Percentiles rank a stretch among this genome's conserved stretches.
These are phyloP conservation scores for Clamator glandarius DNA, from an alignment of 2,797 vertebrate genomes.

Conservation along the genomic window DNA sequence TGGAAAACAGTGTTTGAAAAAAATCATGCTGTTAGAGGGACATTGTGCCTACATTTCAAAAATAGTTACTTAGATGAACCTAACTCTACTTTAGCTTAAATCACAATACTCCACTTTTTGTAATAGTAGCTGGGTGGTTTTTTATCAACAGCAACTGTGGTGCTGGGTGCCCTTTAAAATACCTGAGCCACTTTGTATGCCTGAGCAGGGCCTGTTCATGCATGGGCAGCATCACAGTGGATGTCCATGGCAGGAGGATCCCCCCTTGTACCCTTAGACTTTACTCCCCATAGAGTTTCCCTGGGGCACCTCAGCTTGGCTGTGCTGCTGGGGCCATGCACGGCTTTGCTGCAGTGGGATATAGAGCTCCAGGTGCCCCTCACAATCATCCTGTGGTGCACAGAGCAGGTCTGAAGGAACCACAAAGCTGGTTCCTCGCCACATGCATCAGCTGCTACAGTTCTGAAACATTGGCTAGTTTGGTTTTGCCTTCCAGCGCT, in stretches of 20 bases:
- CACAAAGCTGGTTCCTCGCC: rapidly evolving
- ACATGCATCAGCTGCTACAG: rapidly evolving
- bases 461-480: neutral
- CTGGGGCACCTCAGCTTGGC: no score
- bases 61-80: no score
- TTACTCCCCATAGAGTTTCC: rapidly evolving
- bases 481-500: neutral
- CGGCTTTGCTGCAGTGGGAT: rapidly evolving
- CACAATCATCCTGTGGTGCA: rapidly evolving
- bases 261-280: no score
- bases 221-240: rapidly evolving
- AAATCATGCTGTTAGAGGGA: no score
- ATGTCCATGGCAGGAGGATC: rapidly evolving
- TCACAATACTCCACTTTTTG: no score
- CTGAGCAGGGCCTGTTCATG: rapidly evolving
- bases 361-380: rapidly evolving
- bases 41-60: no score
- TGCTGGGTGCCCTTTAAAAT: no score
- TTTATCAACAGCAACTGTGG: no score
- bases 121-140: no score
- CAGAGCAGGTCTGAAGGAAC: neutral
- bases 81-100: no score
- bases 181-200: rapidly evolving
- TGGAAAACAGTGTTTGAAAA: no score
- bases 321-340: rapidly evolving